Conservation (phyloP, 2,797 vertebrate genomes). For the Pseudochromis fuscus region DNA sequence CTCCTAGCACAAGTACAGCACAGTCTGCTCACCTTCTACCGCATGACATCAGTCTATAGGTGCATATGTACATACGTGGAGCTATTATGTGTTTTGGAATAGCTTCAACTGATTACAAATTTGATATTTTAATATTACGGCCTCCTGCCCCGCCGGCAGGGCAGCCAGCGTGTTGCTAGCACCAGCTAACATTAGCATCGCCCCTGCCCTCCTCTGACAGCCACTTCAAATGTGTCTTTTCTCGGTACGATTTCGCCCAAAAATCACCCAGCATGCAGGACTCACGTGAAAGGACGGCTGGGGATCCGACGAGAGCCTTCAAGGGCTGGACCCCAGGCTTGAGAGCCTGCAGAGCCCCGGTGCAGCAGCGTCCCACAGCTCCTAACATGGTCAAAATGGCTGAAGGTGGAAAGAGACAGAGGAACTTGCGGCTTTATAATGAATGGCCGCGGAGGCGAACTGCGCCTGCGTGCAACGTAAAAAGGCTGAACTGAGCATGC, state of each 20-base stretch:
- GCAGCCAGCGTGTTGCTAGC: conserved; percentile 65
- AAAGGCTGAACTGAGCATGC: conserved; percentile 52
- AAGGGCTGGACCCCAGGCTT: conserved; percentile 84
- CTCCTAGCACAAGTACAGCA: conserved; percentile 11
- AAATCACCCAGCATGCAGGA: conserved; percentile 1
- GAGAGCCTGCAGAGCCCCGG: conserved; percentile 83
- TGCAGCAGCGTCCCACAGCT: conserved; percentile 86
- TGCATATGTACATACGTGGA: accelerated
- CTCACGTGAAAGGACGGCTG: conserved; percentile 86
- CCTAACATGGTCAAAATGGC: conserved; percentile 88
- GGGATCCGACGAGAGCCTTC: conserved; percentile 83
- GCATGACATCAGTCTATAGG: accelerated
- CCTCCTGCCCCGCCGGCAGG: conserved; percentile 58
- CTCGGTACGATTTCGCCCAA: not conserved
- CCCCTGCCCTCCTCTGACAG: conserved; percentile 29
- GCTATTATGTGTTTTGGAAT: accelerated
- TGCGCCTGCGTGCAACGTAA: conserved; percentile 76
- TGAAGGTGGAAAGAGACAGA: conserved; percentile 87
- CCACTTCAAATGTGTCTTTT: not conserved
- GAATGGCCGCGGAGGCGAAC: conserved; percentile 5
- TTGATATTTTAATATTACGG: conserved; percentile 42
- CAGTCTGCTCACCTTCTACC: accelerated
- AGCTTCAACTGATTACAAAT: accelerated
- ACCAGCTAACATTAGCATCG: conserved; percentile 49
- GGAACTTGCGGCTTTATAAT: conserved; percentile 76